A percentile compares a stretch with the other conserved stretches of the same genome.
These are phyloP conservation scores for Oxygymnocypris stewartii DNA, from an alignment of 2,113 vertebrate genomes.

Conservation along the genomic window DNA sequence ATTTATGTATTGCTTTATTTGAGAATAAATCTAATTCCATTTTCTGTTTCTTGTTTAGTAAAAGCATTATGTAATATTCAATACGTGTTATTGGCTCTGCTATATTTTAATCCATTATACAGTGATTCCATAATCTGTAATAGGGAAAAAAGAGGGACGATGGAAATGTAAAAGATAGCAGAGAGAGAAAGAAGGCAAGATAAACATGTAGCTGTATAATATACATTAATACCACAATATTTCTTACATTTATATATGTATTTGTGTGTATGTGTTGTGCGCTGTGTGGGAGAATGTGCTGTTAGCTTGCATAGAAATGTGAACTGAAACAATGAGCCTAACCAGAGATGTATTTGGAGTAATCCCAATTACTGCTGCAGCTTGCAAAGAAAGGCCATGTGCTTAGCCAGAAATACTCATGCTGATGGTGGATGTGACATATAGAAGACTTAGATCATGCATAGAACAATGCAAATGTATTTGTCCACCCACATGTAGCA, in stretches of 20 bases:
- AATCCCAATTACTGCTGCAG: slow-evolving; percentile 27
- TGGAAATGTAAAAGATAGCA: background rate
- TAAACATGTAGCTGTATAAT: background rate
- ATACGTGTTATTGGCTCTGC: background rate
- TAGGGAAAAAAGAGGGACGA: background rate
- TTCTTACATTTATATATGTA: background rate
- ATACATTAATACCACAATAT: background rate
- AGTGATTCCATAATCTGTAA: slow-evolving; percentile 5
- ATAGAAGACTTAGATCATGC: background rate
- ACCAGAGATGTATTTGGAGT: slow-evolving; percentile 12
- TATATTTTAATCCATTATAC: background rate
- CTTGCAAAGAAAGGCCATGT: background rate
- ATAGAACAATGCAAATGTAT: background rate
- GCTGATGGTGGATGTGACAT: background rate
- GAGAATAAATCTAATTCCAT: background rate
- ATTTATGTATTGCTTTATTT: background rate
- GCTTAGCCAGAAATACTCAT: background rate
- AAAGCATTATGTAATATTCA: slow-evolving; percentile 14
- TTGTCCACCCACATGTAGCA: slow-evolving; percentile 8
- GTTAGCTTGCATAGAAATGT: slow-evolving; percentile 15
- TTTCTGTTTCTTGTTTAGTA: background rate
- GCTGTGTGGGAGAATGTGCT: slow-evolving; percentile 7
- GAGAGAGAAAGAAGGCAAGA: background rate
- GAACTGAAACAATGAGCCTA: slow-evolving; percentile 28
- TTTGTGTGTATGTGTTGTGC: background rate